Evolutionary conservation across 2,113 vertebrate genomes (phyloP).

Genomic region (Lepidothrix coronata): DNA sequence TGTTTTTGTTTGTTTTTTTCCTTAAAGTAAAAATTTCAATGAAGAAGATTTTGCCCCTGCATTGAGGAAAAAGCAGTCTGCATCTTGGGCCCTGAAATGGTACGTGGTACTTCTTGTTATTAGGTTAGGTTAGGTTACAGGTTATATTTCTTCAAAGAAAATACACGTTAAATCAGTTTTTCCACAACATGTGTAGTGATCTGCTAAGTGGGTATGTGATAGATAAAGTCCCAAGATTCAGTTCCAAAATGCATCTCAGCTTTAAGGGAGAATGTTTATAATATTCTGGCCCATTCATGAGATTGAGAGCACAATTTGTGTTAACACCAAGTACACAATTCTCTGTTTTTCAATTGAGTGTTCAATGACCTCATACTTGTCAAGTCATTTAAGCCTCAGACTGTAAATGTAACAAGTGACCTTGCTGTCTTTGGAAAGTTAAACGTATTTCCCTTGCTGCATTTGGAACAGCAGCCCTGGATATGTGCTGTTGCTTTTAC

Average conservation of each 20-base stretch:
- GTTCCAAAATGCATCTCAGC: neutral
- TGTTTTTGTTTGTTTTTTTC: neutral
- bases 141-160: neutral
- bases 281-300: neutral
- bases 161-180: neutral
- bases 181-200: neutral
- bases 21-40: conserved; percentile 85
- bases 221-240: neutral
- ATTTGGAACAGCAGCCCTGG: neutral
- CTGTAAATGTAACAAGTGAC: neutral
- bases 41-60: conserved; percentile 90
- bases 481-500: neutral
- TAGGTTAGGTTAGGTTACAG: neutral
- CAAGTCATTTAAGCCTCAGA: neutral
- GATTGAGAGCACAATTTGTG: neutral
- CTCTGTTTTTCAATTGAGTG: neutral
- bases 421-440: neutral
- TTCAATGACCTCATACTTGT: neutral
- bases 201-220: neutral
- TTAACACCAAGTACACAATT: neutral
- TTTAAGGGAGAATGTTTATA: neutral
- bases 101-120: conserved; percentile 41
- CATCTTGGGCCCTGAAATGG: conserved; percentile 96
- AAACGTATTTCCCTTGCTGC: neutral
- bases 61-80: conserved; percentile 92